Evolutionary conservation across 2,888 invertebrate genomes (phyloP), one percentile per base, ranked within the genome.

Genomic region (Bombylius major): DNA sequence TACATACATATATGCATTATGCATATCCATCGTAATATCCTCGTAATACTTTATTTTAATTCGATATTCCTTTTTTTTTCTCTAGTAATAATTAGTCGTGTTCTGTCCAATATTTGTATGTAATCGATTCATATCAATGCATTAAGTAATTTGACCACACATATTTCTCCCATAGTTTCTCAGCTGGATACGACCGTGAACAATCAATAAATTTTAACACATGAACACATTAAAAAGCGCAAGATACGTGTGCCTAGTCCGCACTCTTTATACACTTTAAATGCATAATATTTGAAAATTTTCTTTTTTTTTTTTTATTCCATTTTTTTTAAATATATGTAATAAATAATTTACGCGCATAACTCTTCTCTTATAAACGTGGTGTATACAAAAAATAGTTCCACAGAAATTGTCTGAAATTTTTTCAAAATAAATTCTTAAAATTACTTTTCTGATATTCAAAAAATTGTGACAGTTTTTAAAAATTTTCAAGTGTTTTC

Each of bases 121-220:
- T 51, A 50, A 55, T 55, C 55, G 55, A 55, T 55, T 47, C 44
- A 46, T 55, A 55, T 55, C 55, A 46, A 55, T 51, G 51, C 50
- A 50, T 55, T 50, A 50, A 64, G 59, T 61, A 62, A 59, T 61
- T 66, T 67, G 72, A 68, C 72, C 72, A 70, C 72, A 72, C 72
- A 66, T 70, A 70, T 65, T 69, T 68, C 70, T 71, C 70, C 67
- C 72, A 71, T 71, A 7, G 68, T 66, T 62, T 62, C 66, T 57
- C 72, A 72, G 72, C 71, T 68, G 71, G 72, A 70, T 64, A 64
- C 65, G 69, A 60, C 65, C 62, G 64, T 63, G 62, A 68, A 70
- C 70, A 71, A 72, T 71, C 70, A 72, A 72, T 72, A 72, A 72
- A 72, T 73, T 72, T 72, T 67, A 71, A 72, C 72, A 72, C 72